Conservation (phyloP, 2,888 invertebrate species). For the Phyllotreta striolata region DNA sequence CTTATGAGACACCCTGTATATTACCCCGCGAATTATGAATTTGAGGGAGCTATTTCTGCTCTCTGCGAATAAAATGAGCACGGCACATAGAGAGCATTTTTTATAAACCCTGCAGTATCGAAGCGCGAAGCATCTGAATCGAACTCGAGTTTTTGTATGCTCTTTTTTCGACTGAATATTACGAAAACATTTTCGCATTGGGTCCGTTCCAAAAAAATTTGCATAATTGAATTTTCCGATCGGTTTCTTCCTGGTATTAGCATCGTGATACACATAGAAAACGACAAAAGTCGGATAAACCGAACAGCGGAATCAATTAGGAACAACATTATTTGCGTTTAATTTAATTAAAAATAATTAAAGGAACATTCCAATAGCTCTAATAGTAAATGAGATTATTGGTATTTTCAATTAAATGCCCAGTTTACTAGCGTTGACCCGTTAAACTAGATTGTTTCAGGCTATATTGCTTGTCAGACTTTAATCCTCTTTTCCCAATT, state of each 20-base stretch:
- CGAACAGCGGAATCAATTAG: not conserved
- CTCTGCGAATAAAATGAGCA: too few species aligned
- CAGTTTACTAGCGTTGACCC: too few species aligned
- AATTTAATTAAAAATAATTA: not conserved
- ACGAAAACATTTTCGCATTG: too few species aligned
- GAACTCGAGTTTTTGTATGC: not conserved
- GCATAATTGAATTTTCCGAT: constrained; percentile 8
- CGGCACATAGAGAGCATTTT: not conserved
- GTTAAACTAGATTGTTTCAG: too few species aligned
- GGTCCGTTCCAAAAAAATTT: constrained; percentile 1
- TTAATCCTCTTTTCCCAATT: too few species aligned
- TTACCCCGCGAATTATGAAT: too few species aligned
- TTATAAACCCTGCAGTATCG: not conserved
- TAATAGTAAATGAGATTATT: not conserved
- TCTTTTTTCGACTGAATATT: too few species aligned
- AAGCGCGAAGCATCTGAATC: not conserved
- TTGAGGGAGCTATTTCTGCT: too few species aligned
- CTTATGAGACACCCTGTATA: too few species aligned
- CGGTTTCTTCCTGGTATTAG: not conserved
- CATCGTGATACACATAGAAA: constrained; percentile 8
- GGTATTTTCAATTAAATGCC: too few species aligned
- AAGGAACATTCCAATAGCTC: not conserved
- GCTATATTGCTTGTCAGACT: too few species aligned
- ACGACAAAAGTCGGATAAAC: not conserved
- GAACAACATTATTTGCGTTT: not conserved